Percentiles rank a stretch among this genome's conserved stretches.
These are phyloP conservation scores for Eira barbara DNA, from an alignment of 2,113 vertebrate genomes.

Conservation along the genomic window DNA sequence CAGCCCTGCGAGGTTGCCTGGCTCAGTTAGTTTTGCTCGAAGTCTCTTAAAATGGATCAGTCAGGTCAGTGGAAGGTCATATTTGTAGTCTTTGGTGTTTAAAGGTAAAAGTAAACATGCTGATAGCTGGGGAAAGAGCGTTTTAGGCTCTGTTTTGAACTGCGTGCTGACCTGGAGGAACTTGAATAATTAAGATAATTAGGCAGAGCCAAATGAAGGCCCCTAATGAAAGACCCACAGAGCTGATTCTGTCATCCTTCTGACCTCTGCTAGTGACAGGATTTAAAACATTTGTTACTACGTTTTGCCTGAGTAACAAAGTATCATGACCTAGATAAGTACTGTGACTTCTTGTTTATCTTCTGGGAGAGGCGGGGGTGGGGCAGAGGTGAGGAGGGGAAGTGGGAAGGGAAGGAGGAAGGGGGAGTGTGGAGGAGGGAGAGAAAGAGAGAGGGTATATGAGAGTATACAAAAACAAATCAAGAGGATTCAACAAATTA, in stretches of 20 bases:
- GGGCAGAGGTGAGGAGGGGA: background rate
- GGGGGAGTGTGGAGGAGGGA: rapidly evolving
- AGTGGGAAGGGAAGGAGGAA: background rate
- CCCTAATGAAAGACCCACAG: background rate
- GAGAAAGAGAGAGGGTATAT: background rate
- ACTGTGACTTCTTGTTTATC: background rate
- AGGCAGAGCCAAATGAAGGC: background rate
- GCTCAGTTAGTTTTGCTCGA: background rate
- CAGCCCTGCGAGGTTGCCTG: background rate
- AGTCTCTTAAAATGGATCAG: constrained; percentile 32
- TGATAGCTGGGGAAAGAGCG: background rate
- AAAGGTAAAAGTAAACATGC: constrained; percentile 33
- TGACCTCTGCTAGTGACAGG: background rate
- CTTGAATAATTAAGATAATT: constrained; percentile 51
- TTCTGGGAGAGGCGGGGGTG: background rate
- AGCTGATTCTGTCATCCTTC: background rate
- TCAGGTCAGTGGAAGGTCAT: constrained; percentile 19
- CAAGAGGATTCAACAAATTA: background rate
- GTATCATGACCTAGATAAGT: background rate
- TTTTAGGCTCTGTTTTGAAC: background rate
- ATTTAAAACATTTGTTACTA: constrained; percentile 9
- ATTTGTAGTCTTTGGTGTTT: constrained; percentile 41
- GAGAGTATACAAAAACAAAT: background rate
- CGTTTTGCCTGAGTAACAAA: background rate
- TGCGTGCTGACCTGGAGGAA: background rate